Conservation (phyloP, 1,140 invertebrate species). For the Camponotus pennsylvanicus region DNA sequence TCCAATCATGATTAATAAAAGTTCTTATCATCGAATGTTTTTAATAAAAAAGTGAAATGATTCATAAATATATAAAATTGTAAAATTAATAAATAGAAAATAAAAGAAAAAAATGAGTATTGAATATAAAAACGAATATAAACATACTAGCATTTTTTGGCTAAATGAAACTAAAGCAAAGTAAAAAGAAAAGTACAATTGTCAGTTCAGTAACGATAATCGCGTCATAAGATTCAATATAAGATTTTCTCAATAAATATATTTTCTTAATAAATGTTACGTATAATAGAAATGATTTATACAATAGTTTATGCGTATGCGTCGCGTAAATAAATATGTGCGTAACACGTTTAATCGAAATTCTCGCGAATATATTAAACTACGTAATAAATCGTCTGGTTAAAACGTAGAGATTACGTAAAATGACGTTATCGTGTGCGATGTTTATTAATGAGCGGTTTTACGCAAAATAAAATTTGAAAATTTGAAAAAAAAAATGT, state of each 20-base stretch:
- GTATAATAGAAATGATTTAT: neutral
- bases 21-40: neutral
- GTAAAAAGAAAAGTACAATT: neutral
- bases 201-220: neutral
- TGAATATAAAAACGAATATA: neutral
- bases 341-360: neutral
- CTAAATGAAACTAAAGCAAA: neutral
- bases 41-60: neutral
- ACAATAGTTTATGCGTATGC: constrained; percentile 19
- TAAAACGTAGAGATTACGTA: constrained; percentile 30
- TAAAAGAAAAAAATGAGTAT: neutral
- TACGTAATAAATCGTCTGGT: constrained; percentile 35
- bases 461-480: constrained; percentile 63
- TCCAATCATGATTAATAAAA: neutral
- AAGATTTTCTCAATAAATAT: constrained; percentile 5
- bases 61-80: neutral
- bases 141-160: neutral
- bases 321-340: constrained; percentile 18
- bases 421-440: constrained; percentile 23
- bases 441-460: constrained; percentile 11
- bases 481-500: constrained; percentile 41
- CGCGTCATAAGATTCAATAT: no score
- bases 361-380: constrained; percentile 29
- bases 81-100: neutral
- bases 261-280: constrained; percentile 13